A percentile compares a stretch with the other conserved stretches of the same genome.
phyloP scores from a whole-genome alignment of 2,797 vertebrate species.

The Pantherophis vulpinus region DNA sequence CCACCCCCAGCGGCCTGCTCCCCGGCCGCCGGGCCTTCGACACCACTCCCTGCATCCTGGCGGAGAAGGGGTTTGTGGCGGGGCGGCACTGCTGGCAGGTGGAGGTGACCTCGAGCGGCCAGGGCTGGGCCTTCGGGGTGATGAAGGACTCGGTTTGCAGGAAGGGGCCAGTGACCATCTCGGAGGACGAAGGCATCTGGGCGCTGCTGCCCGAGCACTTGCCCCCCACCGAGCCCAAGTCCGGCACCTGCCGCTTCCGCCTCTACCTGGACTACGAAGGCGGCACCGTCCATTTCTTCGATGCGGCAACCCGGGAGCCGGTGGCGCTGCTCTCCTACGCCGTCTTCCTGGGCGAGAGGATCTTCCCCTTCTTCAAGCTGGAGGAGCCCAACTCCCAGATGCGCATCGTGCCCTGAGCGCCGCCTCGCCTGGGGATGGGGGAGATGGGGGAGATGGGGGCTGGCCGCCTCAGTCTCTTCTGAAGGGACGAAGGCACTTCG shows the following conservation, averaged over 20 bases:
- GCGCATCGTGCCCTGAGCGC: background rate
- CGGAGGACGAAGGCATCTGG: background rate
- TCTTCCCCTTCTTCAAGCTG: background rate
- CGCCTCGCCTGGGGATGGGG: no score
- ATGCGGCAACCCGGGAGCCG: background rate
- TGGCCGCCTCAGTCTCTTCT: no score
- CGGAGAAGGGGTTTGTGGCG: accelerated
- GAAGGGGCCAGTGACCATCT: background rate
- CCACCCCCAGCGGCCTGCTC: no score
- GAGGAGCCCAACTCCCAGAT: no score
- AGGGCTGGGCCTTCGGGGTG: background rate
- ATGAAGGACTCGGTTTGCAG: background rate
- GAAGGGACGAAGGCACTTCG: accelerated
- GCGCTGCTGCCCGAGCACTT: background rate
- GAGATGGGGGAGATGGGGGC: no score
- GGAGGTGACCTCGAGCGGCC: background rate
- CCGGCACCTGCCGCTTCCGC: background rate
- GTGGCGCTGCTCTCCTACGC: background rate
- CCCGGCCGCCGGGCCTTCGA: background rate
- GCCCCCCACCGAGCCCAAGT: accelerated
- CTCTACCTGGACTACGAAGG: background rate
- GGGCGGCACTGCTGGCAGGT: background rate
- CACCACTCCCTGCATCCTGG: background rate
- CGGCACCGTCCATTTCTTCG: background rate
- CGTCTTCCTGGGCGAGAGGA: background rate